Evolutionary conservation across 2,113 vertebrate genomes (phyloP).

Genomic region (Dolichotis patagonum): DNA sequence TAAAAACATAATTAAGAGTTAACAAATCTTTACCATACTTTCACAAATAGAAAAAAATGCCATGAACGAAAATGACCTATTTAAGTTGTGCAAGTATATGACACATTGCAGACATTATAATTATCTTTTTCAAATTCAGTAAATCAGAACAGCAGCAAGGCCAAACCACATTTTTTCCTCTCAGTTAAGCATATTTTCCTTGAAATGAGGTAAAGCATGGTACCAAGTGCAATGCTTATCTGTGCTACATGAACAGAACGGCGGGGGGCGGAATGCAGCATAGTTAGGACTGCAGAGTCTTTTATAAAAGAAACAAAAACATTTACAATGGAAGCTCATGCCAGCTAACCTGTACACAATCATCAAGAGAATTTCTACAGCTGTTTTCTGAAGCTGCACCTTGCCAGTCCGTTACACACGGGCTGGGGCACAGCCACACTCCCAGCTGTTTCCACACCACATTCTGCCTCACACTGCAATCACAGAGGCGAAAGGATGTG

Average conservation of each 20-base stretch:
- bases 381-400: slow-evolving; percentile 78
- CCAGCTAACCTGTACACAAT: slow-evolving; percentile 79
- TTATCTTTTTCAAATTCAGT: slow-evolving; percentile 87
- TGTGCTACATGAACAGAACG: slow-evolving; percentile 94
- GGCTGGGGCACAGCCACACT: slow-evolving; percentile 81
- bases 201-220: slow-evolving; percentile 98
- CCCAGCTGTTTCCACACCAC: slow-evolving; percentile 71
- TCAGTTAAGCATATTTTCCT: slow-evolving; percentile 88
- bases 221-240: slow-evolving; percentile 95
- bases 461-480: slow-evolving; percentile 70
- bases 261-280: slow-evolving; percentile 86
- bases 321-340: slow-evolving; percentile 76
- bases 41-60: slow-evolving; percentile 86
- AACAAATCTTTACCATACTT: slow-evolving; percentile 83
- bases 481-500: slow-evolving; percentile 73
- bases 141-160: slow-evolving; percentile 93
- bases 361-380: slow-evolving; percentile 74
- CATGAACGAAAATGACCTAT: slow-evolving; percentile 87
- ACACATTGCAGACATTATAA: slow-evolving; percentile 87
- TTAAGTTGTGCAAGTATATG: slow-evolving; percentile 87
- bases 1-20: slow-evolving; percentile 85
- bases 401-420: slow-evolving; percentile 79
- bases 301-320: slow-evolving; percentile 71
- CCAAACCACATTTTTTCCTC: slow-evolving; percentile 89
- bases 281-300: slow-evolving; percentile 85